Evolutionary conservation across 2,113 vertebrate genomes (phyloP).

Genomic region (Chaenocephalus aceratus): DNA sequence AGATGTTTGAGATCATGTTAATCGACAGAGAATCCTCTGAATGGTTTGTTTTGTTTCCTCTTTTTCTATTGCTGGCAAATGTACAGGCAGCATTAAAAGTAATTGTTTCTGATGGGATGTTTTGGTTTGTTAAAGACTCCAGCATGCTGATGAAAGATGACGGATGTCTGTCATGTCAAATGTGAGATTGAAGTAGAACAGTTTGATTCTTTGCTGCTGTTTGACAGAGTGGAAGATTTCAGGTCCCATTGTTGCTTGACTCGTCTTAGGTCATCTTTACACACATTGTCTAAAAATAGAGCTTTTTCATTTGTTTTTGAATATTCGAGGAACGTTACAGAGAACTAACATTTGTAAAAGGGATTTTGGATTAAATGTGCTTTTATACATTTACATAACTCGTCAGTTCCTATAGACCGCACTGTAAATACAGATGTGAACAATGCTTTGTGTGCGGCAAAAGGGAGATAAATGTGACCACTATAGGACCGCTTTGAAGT

Average conservation of each 20-base stretch:
- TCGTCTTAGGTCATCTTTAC: conserved; percentile 4
- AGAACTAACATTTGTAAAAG: not conserved
- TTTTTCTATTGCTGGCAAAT: conserved; percentile 6
- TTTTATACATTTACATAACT: too few species aligned
- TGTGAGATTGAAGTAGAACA: conserved; percentile 16
- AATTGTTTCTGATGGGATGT: conserved; percentile 25
- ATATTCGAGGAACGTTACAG: conserved; percentile 20
- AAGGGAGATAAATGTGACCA: too few species aligned
- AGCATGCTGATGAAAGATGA: conserved; percentile 15
- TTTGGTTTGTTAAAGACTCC: conserved; percentile 10
- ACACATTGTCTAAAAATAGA: not conserved
- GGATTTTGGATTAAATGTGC: too few species aligned
- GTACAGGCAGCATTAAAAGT: conserved; percentile 12
- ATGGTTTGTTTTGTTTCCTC: conserved; percentile 9
- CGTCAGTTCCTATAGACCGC: too few species aligned
- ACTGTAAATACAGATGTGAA: too few species aligned
- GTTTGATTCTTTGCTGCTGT: conserved; percentile 11
- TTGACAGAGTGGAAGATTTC: not conserved
- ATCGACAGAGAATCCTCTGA: not conserved
- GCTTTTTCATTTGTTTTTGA: conserved; percentile 18
- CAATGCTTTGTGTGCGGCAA: too few species aligned
- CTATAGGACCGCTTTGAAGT: too few species aligned
- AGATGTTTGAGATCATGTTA: conserved; percentile 3
- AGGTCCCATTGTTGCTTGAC: not conserved
- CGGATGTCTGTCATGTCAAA: conserved; percentile 16